Evolutionary conservation across 1,140 invertebrate species (phyloP).

Genomic region (Listronotus oregonensis): DNA sequence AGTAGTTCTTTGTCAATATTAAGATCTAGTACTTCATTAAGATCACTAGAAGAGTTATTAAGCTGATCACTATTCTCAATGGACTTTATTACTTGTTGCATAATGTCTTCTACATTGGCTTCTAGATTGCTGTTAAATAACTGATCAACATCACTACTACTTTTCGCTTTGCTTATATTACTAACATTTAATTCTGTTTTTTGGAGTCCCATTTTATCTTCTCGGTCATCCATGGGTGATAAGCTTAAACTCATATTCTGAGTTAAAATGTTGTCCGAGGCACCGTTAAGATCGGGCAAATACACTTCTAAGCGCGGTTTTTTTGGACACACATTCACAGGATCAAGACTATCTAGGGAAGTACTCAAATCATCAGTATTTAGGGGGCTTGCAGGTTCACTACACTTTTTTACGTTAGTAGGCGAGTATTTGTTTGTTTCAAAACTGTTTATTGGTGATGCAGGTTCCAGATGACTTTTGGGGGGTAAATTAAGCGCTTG

Average conservation of each 20-base stretch:
- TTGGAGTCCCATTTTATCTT: conserved; percentile 67
- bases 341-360: conserved; percentile 35
- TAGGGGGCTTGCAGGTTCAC: conserved; percentile 23
- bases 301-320: conserved; percentile 28
- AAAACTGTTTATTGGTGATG: conserved; percentile 46
- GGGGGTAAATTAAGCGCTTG: conserved; percentile 62
- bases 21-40: conserved; percentile 62
- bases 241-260: conserved; percentile 55
- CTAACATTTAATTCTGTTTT: conserved; percentile 49
- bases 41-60: conserved; percentile 48
- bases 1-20: conserved; percentile 62
- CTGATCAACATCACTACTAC: conserved; percentile 61
- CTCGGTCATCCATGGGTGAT: conserved; percentile 69
- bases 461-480: conserved; percentile 58
- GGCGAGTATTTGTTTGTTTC: conserved; percentile 35
- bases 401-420: conserved; percentile 10
- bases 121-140: conserved; percentile 59
- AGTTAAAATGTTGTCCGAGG: conserved; percentile 40
- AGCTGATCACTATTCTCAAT: conserved; percentile 62
- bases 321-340: conserved; percentile 36
- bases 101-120: conserved; percentile 59
- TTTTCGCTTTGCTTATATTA: conserved; percentile 45
- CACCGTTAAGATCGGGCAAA: conserved; percentile 33
- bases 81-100: conserved; percentile 71
- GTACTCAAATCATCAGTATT: conserved; percentile 36